These are phyloP conservation scores for Timema podura DNA, from an alignment of 2,888 invertebrate genomes.

Conservation along the genomic window DNA sequence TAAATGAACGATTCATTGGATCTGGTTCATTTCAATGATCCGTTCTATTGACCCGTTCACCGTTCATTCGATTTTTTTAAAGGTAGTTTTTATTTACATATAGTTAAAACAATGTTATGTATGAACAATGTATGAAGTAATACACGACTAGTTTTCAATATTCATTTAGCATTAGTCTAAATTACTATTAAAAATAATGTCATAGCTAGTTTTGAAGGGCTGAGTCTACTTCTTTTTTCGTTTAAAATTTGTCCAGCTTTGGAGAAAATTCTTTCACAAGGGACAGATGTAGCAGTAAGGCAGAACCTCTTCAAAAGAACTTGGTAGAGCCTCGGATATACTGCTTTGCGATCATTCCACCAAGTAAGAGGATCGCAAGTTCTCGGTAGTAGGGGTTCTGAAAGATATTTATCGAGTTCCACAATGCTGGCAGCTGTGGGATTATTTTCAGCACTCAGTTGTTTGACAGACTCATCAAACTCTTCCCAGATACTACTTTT, in stretches of 20 bases:
- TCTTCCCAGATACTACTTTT: too few relatives aligned
- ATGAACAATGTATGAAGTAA: too few relatives aligned
- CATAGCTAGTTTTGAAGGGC: constrained; percentile 30
- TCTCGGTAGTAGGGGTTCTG: constrained; percentile 26
- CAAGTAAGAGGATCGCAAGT: constrained; percentile 30
- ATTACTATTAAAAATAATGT: constrained; percentile 17
- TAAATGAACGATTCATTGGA: too few relatives aligned
- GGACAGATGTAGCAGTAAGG: constrained; percentile 36
- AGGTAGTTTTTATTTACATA: too few relatives aligned
- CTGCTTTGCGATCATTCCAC: constrained; percentile 32
- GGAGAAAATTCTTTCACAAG: constrained; percentile 36
- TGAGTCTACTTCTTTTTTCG: constrained; percentile 35
- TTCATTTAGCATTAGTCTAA: too few relatives aligned
- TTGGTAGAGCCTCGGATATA: constrained; percentile 32
- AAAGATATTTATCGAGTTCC: constrained; percentile 31
- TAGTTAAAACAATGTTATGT: too few relatives aligned
- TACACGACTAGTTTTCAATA: too few relatives aligned
- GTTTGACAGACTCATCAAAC: too few relatives aligned
- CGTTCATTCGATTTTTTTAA: too few relatives aligned
- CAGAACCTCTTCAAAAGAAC: constrained; percentile 32
- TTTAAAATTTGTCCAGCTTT: constrained; percentile 34
- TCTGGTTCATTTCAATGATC: too few relatives aligned
- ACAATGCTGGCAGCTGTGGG: constrained; percentile 25
- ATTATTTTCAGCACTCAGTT: too few relatives aligned
- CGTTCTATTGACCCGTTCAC: too few relatives aligned